These are phyloP conservation scores for Ephydatia muelleri DNA, from an alignment of 37 sponge, comb jelly and placozoan genomes.

Conservation along the genomic window DNA sequence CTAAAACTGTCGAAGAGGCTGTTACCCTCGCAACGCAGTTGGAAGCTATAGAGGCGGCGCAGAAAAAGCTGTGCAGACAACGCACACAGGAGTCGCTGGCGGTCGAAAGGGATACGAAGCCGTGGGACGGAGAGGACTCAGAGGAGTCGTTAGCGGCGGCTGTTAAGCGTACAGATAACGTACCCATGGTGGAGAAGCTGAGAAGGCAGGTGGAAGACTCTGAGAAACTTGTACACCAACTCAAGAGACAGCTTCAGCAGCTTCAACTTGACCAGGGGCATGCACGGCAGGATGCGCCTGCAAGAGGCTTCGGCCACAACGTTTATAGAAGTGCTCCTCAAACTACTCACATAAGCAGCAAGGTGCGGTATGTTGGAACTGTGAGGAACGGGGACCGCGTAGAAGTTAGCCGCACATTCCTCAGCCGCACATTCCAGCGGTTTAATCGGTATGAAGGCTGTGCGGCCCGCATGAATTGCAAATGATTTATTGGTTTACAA, in stretches of 20 bases:
- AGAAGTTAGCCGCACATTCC: too few species aligned
- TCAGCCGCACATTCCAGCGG: too few species aligned
- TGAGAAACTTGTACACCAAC: not conserved
- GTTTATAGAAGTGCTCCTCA: too few species aligned
- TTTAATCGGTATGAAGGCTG: too few species aligned
- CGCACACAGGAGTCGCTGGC: not conserved
- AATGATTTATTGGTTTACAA: too few species aligned
- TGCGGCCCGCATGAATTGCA: too few species aligned
- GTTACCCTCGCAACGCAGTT: slow-evolving; percentile 1
- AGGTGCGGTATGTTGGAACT: too few species aligned
- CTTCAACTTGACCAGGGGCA: not conserved
- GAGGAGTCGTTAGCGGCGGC: not conserved
- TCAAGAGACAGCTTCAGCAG: not conserved
- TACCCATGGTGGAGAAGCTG: not conserved
- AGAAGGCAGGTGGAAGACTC: not conserved
- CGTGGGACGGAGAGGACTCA: not conserved
- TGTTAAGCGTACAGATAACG: not conserved
- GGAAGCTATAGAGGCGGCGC: slow-evolving; percentile 13
- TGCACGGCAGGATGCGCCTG: too few species aligned
- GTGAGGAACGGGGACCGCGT: too few species aligned
- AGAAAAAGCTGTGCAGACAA: not conserved
- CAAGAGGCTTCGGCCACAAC: too few species aligned
- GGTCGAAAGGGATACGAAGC: not conserved
- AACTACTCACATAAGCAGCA: too few species aligned
- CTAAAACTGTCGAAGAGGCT: slow-evolving; percentile 16